Base-by-base conservation (phyloP, 2,797 vertebrate genomes). In the Perdix hodgsoniae region DNA sequence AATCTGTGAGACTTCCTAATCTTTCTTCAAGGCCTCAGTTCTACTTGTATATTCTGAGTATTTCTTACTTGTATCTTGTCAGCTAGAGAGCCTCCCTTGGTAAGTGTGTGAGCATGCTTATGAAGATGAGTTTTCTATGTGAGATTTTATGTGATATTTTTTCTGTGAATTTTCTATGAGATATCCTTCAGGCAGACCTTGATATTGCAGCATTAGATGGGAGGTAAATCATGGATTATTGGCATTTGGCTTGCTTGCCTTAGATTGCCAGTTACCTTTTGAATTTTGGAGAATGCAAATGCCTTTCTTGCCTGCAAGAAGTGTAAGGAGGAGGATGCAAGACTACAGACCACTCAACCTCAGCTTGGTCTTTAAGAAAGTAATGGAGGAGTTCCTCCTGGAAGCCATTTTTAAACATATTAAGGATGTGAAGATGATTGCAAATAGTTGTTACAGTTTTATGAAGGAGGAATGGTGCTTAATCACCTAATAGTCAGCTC, bases 391-490 rank as follows among this genome's bases (percentile, higher is more conserved):
- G 31, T 72, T 78, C 29, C 14, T 83, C 19, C 9, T 72, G 24
- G 39, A 45, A 54, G 39, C 35, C 5, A 5, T 47, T 23, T 72
- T 52, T 44, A 71, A 52, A 60, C 27, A 27, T 24, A 39, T 1
- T 21, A 33, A 47, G 26, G 24, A 22, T 45, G 27, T 39, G 50
- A 40, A 59, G 14, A 26, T 59, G 84, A 9, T 26, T 18, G 65
- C 10, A 9, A 29, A 29, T 9, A 74, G 40, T 54, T 2, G 9
- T 39, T 8, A 8, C 7, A 23, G 50, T 18, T 69, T 47, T 37
- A 7, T 35, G 47, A 13, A 14, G 44, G 14, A 21, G n/a, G 39
- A 72, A 29, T 37, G 1, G 1, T 0, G 2, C 54, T 44, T 39
- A 15, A 63, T 35, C 29, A 52, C 5, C 21, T 31, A n/a, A 27